A percentile compares a stretch with the other conserved stretches of the same genome.
These are phyloP conservation scores for Spheniscus mendiculus DNA, from an alignment of 2,113 vertebrate species.

Conservation along the genomic window DNA sequence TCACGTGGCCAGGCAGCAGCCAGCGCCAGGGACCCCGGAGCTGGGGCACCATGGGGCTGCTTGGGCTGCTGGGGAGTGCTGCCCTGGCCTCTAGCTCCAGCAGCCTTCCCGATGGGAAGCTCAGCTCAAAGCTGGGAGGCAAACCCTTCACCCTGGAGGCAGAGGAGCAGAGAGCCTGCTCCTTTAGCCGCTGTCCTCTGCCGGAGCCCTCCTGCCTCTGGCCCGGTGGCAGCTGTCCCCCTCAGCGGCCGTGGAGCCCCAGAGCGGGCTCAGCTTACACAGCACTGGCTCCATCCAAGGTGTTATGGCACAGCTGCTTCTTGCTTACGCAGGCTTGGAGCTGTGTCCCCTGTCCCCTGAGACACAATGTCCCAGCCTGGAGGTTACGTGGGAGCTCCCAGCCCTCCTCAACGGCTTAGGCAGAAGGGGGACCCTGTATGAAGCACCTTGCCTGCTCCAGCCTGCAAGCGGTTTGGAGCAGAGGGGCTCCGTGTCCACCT, in stretches of 20 bases:
- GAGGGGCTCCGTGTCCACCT: background rate
- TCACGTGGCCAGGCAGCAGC: background rate
- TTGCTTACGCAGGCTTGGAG: background rate
- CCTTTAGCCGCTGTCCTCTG: background rate
- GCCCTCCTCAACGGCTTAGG: accelerated
- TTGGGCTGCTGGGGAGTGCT: background rate
- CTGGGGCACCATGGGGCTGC: accelerated
- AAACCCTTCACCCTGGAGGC: background rate
- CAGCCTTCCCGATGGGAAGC: background rate
- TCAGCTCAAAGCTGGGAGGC: background rate
- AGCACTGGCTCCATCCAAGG: background rate
- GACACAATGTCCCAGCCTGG: constrained; percentile 47
- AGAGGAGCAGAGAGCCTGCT: background rate
- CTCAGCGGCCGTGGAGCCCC: background rate
- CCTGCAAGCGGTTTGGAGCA: accelerated
- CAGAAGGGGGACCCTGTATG: background rate
- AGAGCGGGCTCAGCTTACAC: background rate
- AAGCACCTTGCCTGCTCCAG: background rate
- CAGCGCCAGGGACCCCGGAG: background rate
- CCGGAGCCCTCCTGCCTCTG: accelerated
- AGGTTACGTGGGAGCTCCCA: constrained; percentile 1
- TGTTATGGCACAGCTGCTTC: constrained; percentile 41
- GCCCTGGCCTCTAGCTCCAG: background rate
- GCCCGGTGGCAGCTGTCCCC: background rate
- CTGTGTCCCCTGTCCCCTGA: background rate